These are phyloP conservation scores for Myrmophylax atrothorax DNA, from an alignment of 2,113 vertebrate genomes.

Conservation along the genomic window DNA sequence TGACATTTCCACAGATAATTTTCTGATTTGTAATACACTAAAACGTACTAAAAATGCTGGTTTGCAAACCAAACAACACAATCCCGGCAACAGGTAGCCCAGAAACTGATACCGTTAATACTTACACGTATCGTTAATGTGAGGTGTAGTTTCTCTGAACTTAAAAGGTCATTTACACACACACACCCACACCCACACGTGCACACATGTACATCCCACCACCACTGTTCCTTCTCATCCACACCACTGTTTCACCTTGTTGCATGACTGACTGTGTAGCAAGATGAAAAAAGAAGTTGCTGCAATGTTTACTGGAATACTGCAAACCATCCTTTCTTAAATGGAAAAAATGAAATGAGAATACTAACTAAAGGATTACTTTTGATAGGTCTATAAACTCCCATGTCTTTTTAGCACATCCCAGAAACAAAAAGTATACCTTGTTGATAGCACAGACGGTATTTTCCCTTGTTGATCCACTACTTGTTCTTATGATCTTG, in stretches of 20 bases:
- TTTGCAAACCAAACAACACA: not conserved
- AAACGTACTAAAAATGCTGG: not conserved
- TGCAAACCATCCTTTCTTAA: not conserved
- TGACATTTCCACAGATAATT: not conserved
- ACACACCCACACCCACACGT: accelerated
- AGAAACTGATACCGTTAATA: not conserved
- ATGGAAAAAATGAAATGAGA: not conserved
- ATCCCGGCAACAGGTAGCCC: not conserved
- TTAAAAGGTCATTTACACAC: not conserved
- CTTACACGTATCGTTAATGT: accelerated
- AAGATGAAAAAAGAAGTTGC: not conserved
- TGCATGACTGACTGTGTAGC: not conserved
- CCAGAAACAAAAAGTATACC: conserved; percentile 67
- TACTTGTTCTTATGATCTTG: conserved; percentile 91
- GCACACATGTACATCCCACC: accelerated
- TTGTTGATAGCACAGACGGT: conserved; percentile 91
- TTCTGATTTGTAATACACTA: not conserved
- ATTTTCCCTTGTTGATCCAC: conserved; percentile 85
- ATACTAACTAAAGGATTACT: not conserved
- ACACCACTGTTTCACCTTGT: not conserved
- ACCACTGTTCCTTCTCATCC: not conserved
- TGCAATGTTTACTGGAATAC: not conserved
- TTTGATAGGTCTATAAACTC: not conserved
- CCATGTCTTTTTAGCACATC: not conserved
- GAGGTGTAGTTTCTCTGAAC: not conserved